Evolutionary conservation across 2,113 vertebrate genomes (phyloP).

Genomic region (Nanorana parkeri): DNA sequence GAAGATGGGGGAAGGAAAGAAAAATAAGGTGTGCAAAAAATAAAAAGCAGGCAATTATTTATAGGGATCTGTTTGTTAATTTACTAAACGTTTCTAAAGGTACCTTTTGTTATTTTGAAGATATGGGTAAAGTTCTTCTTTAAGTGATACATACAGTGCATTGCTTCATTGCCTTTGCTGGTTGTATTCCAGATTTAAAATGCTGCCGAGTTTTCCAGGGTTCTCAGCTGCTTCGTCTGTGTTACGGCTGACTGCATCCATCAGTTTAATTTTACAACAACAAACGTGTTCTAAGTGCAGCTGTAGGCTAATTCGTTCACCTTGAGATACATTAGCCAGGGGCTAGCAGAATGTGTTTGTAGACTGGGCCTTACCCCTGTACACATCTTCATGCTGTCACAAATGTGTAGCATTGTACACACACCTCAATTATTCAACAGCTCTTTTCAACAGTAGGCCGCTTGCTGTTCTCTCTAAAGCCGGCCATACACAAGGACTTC

Average conservation of each 20-base stretch:
- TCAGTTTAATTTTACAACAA: constrained; percentile 16
- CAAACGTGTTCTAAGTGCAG: neutral
- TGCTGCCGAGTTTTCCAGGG: neutral
- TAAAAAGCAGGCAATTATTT: too few relatives aligned
- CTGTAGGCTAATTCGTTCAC: neutral
- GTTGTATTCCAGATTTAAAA: neutral
- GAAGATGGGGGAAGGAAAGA: too few relatives aligned
- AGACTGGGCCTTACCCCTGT: neutral
- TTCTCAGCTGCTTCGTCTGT: neutral
- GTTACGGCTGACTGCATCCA: neutral
- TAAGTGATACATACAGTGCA: too few relatives aligned
- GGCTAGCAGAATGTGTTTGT: neutral
- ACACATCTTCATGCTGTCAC: neutral
- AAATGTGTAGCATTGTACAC: neutral
- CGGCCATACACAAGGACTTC: too few relatives aligned
- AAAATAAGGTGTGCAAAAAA: too few relatives aligned
- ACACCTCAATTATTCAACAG: neutral
- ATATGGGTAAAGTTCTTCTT: too few relatives aligned
- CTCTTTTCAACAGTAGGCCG: neutral
- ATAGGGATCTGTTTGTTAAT: too few relatives aligned
- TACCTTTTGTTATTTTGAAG: too few relatives aligned
- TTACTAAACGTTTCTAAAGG: too few relatives aligned
- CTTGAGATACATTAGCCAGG: neutral
- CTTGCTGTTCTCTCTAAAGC: too few relatives aligned
- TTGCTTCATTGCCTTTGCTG: too few relatives aligned